Conservation (phyloP, 2,113 vertebrate species). For the Gallinago jamesoni region DNA sequence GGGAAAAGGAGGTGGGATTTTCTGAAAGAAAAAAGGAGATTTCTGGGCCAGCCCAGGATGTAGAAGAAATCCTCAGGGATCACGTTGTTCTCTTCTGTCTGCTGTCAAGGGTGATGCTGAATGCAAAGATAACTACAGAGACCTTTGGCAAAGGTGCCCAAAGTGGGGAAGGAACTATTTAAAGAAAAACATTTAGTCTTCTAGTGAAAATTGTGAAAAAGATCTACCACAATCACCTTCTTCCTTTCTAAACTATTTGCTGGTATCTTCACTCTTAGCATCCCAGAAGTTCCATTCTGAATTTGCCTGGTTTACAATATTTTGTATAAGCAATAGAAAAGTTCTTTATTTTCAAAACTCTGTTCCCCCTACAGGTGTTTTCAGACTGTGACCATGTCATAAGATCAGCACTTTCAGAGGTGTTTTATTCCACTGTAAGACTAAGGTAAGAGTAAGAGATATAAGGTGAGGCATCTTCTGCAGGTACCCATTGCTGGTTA, state of each 20-base stretch:
- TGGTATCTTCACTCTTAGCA: not conserved
- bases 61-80: not conserved
- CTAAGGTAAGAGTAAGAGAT: not conserved
- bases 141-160: not conserved
- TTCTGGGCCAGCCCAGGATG: not conserved
- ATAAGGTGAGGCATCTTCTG: not conserved
- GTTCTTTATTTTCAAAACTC: not conserved
- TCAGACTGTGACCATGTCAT: not conserved
- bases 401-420: not conserved
- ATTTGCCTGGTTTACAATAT: not conserved
- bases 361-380: not conserved
- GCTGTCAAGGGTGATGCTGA: not conserved
- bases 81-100: not conserved
- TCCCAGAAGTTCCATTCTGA: not conserved
- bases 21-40: not conserved
- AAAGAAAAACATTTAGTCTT: not conserved
- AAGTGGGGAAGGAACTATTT: rapidly evolving
- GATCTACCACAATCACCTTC: not conserved
- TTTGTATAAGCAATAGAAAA: not conserved
- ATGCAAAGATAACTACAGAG: not conserved
- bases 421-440: not conserved
- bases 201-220: not conserved
- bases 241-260: not conserved
- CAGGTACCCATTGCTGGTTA: not conserved
- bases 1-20: not conserved